phyloP scores from a whole-genome alignment of 2,797 vertebrate genomes.

The Danionella dracula region DNA sequence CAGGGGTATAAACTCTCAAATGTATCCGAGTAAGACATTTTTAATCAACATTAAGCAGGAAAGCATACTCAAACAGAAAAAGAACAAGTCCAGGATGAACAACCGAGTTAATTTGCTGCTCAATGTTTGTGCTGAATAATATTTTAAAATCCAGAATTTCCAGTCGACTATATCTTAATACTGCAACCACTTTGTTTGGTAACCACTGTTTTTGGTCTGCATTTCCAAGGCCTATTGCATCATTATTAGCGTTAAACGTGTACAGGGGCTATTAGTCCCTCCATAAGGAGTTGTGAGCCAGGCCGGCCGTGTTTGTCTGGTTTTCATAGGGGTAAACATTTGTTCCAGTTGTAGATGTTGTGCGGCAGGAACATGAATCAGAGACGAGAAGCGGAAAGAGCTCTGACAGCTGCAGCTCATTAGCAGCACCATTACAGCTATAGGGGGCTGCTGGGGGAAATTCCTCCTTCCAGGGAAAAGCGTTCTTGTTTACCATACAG shows the following conservation, averaged over 20 bases:
- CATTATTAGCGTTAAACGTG: conserved; percentile 40
- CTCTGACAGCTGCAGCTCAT: conserved; percentile 92
- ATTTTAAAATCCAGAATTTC: not conserved
- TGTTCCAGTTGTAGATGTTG: conserved; percentile 78
- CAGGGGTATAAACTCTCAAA: no score
- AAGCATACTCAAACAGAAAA: no score
- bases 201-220: conserved; percentile 28
- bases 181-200: conserved; percentile 11
- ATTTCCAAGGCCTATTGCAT: conserved; percentile 29
- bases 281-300: conserved; percentile 32
- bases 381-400: conserved; percentile 70
- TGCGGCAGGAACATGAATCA: conserved; percentile 82
- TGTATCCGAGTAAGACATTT: no score
- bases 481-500: conserved; percentile 70
- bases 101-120: not conserved
- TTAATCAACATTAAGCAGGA: no score
- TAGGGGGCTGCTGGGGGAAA: conserved; percentile 75
- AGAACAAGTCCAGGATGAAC: no score
- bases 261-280: conserved; percentile 39
- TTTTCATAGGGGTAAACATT: conserved; percentile 83
- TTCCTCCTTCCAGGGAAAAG: conserved; percentile 74
- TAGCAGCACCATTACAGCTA: conserved; percentile 85
- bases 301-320: conserved; percentile 55
- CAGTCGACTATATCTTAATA: not conserved
- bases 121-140: not conserved